phyloP scores from a whole-genome alignment of 2,797 vertebrate genomes.

The Trachops cirrhosus region DNA sequence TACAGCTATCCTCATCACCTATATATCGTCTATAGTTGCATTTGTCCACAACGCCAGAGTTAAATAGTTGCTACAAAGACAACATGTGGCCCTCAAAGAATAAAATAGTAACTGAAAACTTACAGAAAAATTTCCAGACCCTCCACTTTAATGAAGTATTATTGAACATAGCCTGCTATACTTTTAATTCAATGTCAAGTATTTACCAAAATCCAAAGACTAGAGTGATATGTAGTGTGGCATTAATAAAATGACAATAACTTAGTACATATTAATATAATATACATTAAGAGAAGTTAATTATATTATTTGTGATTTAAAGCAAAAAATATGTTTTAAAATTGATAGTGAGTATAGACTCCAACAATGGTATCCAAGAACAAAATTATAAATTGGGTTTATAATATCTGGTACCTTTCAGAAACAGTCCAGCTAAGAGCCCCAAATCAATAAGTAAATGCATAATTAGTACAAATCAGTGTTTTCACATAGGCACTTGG shows the following conservation, averaged over 20 bases:
- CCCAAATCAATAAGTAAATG: neutral
- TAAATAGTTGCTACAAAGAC: neutral
- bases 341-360: neutral
- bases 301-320: neutral
- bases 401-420: neutral
- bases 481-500: neutral
- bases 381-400: neutral
- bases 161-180: neutral
- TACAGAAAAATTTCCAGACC: neutral
- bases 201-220: neutral
- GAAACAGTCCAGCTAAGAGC: neutral
- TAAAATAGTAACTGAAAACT: neutral
- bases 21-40: neutral
- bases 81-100: neutral
- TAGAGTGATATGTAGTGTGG: neutral
- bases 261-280: no score
- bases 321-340: neutral
- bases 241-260: neutral
- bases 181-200: neutral
- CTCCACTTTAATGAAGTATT: neutral
- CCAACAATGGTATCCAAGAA: neutral
- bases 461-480: neutral
- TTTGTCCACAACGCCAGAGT: neutral
- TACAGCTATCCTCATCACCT: neutral
- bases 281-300: neutral